Evolutionary conservation across 2,888 invertebrate genomes (phyloP).

Genomic region (Acleris laterana): DNA sequence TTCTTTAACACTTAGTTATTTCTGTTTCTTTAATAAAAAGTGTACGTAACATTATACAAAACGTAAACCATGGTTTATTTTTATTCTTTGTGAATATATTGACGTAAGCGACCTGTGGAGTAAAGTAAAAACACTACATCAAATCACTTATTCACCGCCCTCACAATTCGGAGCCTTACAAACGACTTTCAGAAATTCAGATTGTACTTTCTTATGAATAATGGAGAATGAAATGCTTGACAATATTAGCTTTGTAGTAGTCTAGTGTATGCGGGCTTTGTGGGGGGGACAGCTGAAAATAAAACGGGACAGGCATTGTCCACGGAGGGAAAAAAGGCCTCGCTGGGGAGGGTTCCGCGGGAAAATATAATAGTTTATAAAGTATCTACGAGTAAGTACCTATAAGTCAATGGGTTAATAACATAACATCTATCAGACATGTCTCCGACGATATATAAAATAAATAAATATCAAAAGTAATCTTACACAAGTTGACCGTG

Average conservation of each 20-base stretch:
- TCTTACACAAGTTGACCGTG: no score
- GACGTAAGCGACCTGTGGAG: no score
- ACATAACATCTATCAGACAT: no score
- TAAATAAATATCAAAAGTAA: no score
- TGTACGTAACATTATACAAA: no score
- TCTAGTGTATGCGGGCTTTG: conserved; percentile 46
- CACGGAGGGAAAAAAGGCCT: not conserved
- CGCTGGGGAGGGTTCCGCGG: conserved; percentile 12
- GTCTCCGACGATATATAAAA: no score
- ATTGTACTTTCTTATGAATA: conserved; percentile 37
- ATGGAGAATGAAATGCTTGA: conserved; percentile 51
- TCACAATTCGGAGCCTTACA: conserved; percentile 19
- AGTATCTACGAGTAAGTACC: no score
- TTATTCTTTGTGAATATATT: not conserved
- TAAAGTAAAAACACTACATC: not conserved
- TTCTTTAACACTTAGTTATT: no score
- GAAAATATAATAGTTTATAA: no score
- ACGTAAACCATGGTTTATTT: not conserved
- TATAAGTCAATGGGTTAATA: no score
- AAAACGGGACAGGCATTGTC: conserved; percentile 40
- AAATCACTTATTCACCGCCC: conserved; percentile 25
- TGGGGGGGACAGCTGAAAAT: conserved; percentile 50
- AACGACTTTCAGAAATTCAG: conserved; percentile 34
- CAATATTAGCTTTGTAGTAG: conserved; percentile 53
- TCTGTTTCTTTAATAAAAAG: no score